Conservation (phyloP, 2,888 invertebrate genomes). For the Galerucella pusilla region DNA sequence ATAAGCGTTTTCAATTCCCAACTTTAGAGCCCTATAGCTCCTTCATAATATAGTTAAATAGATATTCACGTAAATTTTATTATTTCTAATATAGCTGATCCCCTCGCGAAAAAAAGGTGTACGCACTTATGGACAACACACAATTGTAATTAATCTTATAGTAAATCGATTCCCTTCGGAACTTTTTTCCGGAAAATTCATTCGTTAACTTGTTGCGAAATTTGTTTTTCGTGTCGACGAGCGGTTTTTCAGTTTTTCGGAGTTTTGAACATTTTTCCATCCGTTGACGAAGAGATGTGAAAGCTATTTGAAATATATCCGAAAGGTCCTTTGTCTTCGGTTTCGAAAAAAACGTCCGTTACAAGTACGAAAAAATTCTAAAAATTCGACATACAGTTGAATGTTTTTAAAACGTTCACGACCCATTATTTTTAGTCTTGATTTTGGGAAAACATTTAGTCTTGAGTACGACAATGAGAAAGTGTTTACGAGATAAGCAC, state of each 20-base stretch:
- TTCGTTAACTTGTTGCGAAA: constrained; percentile 42
- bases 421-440: too few species aligned
- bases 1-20: too few species aligned
- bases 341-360: constrained; percentile 19
- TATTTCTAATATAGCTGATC: background rate
- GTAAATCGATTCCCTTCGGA: constrained; percentile 36
- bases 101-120: background rate
- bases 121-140: background rate
- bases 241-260: constrained; percentile 25
- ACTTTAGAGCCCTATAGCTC: too few species aligned
- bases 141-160: constrained; percentile 46
- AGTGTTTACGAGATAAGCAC: background rate
- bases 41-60: background rate
- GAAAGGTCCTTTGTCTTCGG: constrained; percentile 30
- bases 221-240: constrained; percentile 34
- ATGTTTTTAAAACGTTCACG: too few species aligned
- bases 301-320: constrained; percentile 23
- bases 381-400: background rate
- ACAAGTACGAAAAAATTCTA: background rate
- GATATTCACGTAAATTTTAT: background rate
- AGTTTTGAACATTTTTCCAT: constrained; percentile 12
- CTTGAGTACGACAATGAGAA: background rate
- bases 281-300: constrained; percentile 25
- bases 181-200: constrained; percentile 33
- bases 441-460: too few species aligned